Base-by-base conservation (phyloP, 2,113 vertebrate genomes). In the Esox niger region DNA sequence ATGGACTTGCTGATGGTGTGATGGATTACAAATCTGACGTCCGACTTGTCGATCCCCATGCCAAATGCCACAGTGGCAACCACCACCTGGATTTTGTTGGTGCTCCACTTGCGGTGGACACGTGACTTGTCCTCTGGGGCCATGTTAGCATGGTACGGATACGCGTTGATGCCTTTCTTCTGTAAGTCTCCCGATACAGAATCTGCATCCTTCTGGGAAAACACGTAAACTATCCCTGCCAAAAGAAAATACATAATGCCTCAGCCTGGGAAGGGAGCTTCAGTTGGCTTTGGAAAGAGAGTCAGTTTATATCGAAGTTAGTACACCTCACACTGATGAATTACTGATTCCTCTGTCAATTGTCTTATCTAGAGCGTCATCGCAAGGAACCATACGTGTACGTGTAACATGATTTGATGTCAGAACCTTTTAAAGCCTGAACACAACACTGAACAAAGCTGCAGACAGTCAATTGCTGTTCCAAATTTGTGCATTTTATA, bases 1-100 rank as follows among this genome's bases (percentile, higher is more conserved):
- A 99, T 94, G 35, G 96, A 98, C 81, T 99, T 99, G 88, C 97
- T 99, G 89, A 99, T 94, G 56, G 95, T 95, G 86, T 98, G 95
- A 78, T 99, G 97, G 78, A 99, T 95, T 26, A 98, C 94, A 76
- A 98, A 99, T 58, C 95, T 87, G 61, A 99, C 97, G 20, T 99
- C 93, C 2, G 94, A 87, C 59, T 98, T 98, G 86, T 99, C 94
- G 38, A 99, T 99, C 69, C 97, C 97, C 97, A 99, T 99, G 4
- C 97, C 97, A 80, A 99, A 99, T 1, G 97, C 97, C 73, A 99
- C 97, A 0, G 97, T 99, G 2, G 97, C 97, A 31, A 98, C 97
- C 2, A 99, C 94, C 49, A 99, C 96, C 95, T 95, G 93, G 69
- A 98, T 94, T 84, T 96, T 91, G 77, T 93, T 96, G 60, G 85